phyloP scores from a whole-genome alignment of 2,797 vertebrate genomes.

The Sardinella longiceps region DNA sequence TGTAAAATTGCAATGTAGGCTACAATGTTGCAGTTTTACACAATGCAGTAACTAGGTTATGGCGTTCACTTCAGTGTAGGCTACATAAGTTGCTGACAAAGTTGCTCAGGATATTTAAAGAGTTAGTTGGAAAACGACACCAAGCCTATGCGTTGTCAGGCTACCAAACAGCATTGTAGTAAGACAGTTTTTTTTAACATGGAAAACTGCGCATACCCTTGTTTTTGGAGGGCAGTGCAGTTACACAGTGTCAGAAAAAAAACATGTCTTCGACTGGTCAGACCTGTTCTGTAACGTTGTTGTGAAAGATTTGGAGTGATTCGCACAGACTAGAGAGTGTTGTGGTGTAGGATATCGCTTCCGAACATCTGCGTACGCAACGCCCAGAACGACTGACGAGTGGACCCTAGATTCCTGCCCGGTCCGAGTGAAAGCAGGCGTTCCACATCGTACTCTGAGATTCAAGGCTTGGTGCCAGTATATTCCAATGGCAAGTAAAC shows the following conservation, averaged over 20 bases:
- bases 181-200: too few species aligned
- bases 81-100: too few species aligned
- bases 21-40: too few species aligned
- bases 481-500: not conserved
- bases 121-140: too few species aligned
- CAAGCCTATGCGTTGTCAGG: too few species aligned
- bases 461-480: not conserved
- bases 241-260: not conserved
- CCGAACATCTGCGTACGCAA: not conserved
- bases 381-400: constrained; percentile 18
- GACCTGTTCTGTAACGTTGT: not conserved
- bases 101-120: too few species aligned
- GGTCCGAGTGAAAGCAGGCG: constrained; percentile 8
- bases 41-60: too few species aligned
- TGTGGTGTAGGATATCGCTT: constrained; percentile 15
- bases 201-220: too few species aligned
- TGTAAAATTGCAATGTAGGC: too few species aligned
- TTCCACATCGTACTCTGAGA: not conserved
- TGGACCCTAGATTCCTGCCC: constrained; percentile 4
- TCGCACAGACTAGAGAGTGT: not conserved
- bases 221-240: not conserved
- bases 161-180: too few species aligned
- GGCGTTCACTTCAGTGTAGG: too few species aligned
- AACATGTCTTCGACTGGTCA: not conserved
- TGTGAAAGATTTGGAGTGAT: constrained; percentile 16